Percentiles rank a stretch among this genome's conserved stretches.
Evolutionary conservation across 1,140 invertebrate genomes (phyloP).

Genomic region (Elymnias hypermnestra): DNA sequence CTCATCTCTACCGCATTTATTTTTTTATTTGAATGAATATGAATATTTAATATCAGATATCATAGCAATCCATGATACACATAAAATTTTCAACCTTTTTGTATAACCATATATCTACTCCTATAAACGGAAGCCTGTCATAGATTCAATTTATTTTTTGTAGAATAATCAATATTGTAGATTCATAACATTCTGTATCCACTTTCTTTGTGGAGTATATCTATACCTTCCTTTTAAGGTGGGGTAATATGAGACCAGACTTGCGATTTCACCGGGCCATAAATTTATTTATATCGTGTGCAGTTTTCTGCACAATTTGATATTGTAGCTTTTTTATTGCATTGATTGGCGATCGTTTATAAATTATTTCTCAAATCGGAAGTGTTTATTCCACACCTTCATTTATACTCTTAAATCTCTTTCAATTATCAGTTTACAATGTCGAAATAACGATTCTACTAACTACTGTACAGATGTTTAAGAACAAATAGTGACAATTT

Average conservation of each 20-base stretch:
- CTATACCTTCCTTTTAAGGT: slow-evolving; percentile 22
- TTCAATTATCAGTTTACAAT: too few species aligned
- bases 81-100: too few species aligned
- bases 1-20: too few species aligned
- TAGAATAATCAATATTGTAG: slow-evolving; percentile 17
- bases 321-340: slow-evolving; percentile 13
- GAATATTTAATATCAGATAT: too few species aligned
- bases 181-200: slow-evolving; percentile 23
- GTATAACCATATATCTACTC: too few species aligned
- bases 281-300: slow-evolving; percentile 21
- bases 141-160: slow-evolving; percentile 3
- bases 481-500: too few species aligned
- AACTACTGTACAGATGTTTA: too few species aligned
- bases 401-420: too few species aligned
- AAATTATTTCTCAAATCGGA: slow-evolving; percentile 10
- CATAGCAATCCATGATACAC: too few species aligned
- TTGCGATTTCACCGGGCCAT: slow-evolving; percentile 23
- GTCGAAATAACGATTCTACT: too few species aligned
- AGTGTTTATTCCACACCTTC: not conserved
- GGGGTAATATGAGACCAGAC: slow-evolving; percentile 20
- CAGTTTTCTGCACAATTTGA: slow-evolving; percentile 18
- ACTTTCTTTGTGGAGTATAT: slow-evolving; percentile 27
- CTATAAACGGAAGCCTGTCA: too few species aligned
- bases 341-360: slow-evolving; percentile 3
- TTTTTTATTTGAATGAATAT: too few species aligned